These are phyloP conservation scores for Melanchra persicariae DNA, from an alignment of 2,888 invertebrate genomes.

Conservation along the genomic window DNA sequence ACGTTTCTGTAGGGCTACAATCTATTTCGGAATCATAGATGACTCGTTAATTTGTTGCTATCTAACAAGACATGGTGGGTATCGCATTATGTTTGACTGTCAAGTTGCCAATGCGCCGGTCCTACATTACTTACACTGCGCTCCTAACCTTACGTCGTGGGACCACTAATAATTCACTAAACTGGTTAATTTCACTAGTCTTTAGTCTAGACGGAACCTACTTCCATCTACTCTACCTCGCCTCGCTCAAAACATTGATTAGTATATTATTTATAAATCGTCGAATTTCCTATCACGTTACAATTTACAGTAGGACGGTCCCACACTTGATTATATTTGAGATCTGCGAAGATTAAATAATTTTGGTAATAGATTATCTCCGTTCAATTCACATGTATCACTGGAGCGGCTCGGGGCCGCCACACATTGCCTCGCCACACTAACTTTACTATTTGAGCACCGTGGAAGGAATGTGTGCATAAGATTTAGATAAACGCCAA, in stretches of 20 bases:
- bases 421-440: slow-evolving; percentile 70
- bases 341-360: slow-evolving; percentile 84
- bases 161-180: slow-evolving; percentile 85
- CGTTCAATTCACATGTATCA: slow-evolving; percentile 85
- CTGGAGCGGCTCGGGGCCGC: slow-evolving; percentile 73
- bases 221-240: slow-evolving; percentile 73
- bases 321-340: slow-evolving; percentile 87
- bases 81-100: slow-evolving; percentile 45
- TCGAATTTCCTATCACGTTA: slow-evolving; percentile 85
- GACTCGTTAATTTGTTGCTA: slow-evolving; percentile 65
- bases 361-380: slow-evolving; percentile 78
- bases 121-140: slow-evolving; percentile 75
- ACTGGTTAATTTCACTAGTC: slow-evolving; percentile 85
- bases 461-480: slow-evolving; percentile 93
- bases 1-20: slow-evolving; percentile 71
- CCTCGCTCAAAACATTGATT: slow-evolving; percentile 71
- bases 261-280: slow-evolving; percentile 75
- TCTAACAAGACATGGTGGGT: slow-evolving; percentile 62
- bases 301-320: slow-evolving; percentile 89
- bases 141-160: slow-evolving; percentile 77
- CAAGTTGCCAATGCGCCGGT: slow-evolving; percentile 85
- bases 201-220: slow-evolving; percentile 85
- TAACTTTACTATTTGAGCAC: slow-evolving; percentile 91
- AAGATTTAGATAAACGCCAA: slow-evolving; percentile 79
- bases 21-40: slow-evolving; percentile 78